phyloP scores from a whole-genome alignment of 2,113 vertebrate genomes.

The Dunckerocampus dactyliophorus region DNA sequence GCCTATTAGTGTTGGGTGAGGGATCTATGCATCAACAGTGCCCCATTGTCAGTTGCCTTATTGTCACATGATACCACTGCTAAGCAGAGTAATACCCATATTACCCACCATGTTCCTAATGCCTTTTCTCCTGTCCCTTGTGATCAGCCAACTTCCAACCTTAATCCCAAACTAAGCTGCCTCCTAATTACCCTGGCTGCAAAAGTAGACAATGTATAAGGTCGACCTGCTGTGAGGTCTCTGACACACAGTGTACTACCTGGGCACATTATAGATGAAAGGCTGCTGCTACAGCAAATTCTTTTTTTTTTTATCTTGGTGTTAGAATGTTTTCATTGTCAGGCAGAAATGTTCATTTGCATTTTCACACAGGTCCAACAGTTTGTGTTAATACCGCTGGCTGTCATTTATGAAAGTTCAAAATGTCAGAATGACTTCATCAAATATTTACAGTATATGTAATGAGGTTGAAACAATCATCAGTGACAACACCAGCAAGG shows the following conservation, averaged over 20 bases:
- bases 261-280: slow-evolving; percentile 18
- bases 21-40: slow-evolving; percentile 57
- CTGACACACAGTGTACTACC: slow-evolving; percentile 19
- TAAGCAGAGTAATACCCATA: slow-evolving; percentile 68
- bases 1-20: slow-evolving; percentile 45
- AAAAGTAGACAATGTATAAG: slow-evolving; percentile 44
- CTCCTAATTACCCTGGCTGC: slow-evolving; percentile 68
- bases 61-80: slow-evolving; percentile 63
- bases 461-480: slow-evolving; percentile 55
- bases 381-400: slow-evolving; percentile 40
- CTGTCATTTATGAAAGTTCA: slow-evolving; percentile 49
- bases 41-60: slow-evolving; percentile 54
- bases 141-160: slow-evolving; percentile 59
- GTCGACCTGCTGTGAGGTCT: slow-evolving; percentile 34
- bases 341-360: slow-evolving; percentile 40
- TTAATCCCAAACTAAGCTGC: slow-evolving; percentile 67
- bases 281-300: slow-evolving; percentile 10
- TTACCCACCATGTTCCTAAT: slow-evolving; percentile 65
- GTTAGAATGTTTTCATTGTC: slow-evolving; percentile 36
- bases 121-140: slow-evolving; percentile 64
- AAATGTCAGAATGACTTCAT: slow-evolving; percentile 46
- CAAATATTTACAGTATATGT: slow-evolving; percentile 53
- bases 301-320: slow-evolving; percentile 33
- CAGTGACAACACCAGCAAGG: slow-evolving; percentile 25
- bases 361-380: slow-evolving; percentile 55